Percentiles rank a stretch among this genome's conserved stretches.
phyloP scores from a whole-genome alignment of 2,888 invertebrate species.

The Melipona beecheii region DNA sequence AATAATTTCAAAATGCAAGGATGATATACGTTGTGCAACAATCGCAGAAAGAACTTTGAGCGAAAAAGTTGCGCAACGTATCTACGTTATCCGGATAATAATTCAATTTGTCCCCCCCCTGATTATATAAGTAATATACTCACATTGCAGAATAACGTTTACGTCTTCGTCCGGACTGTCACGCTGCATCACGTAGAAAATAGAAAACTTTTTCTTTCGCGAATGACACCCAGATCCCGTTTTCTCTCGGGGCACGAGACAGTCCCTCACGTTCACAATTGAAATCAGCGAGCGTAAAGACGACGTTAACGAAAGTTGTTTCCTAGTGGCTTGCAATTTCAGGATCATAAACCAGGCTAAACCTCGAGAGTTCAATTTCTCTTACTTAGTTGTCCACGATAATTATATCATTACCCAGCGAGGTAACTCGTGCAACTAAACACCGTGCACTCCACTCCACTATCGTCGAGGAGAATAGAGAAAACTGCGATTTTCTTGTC shows the following conservation, averaged over 20 bases:
- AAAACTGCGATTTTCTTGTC: constrained; percentile 33
- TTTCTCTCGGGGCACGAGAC: constrained; percentile 21
- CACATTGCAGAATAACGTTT: background rate
- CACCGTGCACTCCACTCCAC: constrained; percentile 17
- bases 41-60: background rate
- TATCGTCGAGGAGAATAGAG: constrained; percentile 38
- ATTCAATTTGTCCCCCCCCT: background rate
- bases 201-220: constrained; percentile 2
- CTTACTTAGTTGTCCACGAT: constrained; percentile 43
- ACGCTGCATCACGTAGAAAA: constrained; percentile 7
- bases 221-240: background rate
- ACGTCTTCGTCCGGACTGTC: constrained; percentile 19
- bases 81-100: background rate
- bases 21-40: background rate
- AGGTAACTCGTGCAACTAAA: constrained; percentile 19
- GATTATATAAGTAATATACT: background rate
- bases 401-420: constrained; percentile 42
- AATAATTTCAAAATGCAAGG: background rate
- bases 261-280: constrained; percentile 14
- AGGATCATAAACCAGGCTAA: constrained; percentile 50
- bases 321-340: constrained; percentile 48
- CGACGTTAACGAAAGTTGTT: constrained; percentile 46
- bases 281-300: constrained; percentile 43
- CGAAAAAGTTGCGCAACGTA: background rate
- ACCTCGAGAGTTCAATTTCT: constrained; percentile 44